These are phyloP conservation scores for Chelon labrosus DNA, from an alignment of 2,797 vertebrate genomes.

Conservation along the genomic window DNA sequence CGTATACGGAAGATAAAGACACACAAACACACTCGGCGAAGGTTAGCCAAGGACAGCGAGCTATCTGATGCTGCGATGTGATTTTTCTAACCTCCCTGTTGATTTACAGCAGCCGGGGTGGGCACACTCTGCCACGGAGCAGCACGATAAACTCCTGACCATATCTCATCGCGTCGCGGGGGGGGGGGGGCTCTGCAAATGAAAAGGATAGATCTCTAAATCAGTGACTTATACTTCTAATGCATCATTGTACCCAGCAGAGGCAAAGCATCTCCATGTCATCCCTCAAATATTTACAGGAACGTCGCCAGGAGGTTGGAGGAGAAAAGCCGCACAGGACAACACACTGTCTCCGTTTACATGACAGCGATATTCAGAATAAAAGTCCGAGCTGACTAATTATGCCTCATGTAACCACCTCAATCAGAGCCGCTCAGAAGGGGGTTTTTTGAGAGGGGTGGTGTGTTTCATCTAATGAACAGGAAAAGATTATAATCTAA, in stretches of 20 bases:
- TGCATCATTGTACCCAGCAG: constrained; percentile 39
- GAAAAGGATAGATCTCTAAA: constrained; percentile 65
- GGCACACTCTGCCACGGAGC: constrained; percentile 26
- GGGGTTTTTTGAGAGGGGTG: too few species aligned
- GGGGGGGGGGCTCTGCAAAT: constrained; percentile 48
- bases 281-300: constrained; percentile 37
- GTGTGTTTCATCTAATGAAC: too few species aligned
- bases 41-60: constrained; percentile 66
- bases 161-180: constrained; percentile 49
- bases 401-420: too few species aligned
- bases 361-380: too few species aligned
- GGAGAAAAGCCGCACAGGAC: constrained; percentile 1
- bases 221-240: constrained; percentile 44
- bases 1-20: constrained; percentile 1
- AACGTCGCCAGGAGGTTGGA: constrained; percentile 11
- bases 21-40: constrained; percentile 45
- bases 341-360: not conserved
- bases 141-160: constrained; percentile 46
- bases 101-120: constrained; percentile 70
- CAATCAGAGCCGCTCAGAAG: too few species aligned
- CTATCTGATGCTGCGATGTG: constrained; percentile 61
- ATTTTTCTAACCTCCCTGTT: constrained; percentile 61
- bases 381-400: too few species aligned
- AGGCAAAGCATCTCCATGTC: constrained; percentile 34
- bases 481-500: too few species aligned